Evolutionary conservation across 2,113 vertebrate species (phyloP).

Genomic region (Emydocephalus ijimae): DNA sequence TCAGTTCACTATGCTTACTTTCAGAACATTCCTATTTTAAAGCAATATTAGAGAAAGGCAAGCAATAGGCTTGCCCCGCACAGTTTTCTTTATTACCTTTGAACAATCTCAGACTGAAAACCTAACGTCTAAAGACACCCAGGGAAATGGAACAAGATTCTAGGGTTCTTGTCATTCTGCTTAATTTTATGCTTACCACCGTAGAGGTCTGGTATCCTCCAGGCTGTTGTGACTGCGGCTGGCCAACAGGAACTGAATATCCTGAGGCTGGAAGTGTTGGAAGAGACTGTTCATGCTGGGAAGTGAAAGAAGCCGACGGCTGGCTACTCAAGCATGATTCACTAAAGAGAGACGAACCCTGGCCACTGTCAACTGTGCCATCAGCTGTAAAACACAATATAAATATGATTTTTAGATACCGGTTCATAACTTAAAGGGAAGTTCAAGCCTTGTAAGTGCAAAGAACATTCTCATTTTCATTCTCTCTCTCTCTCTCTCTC

Average conservation of each 20-base stretch:
- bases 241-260: constrained; percentile 65
- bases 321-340: constrained; percentile 83
- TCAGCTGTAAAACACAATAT: constrained; percentile 72
- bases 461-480: neutral
- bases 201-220: constrained; percentile 76
- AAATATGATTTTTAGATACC: neutral
- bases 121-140: neutral
- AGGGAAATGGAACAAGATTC: neutral
- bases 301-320: constrained; percentile 82
- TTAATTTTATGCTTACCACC: constrained; percentile 78
- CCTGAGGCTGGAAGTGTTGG: constrained; percentile 67
- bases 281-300: constrained; percentile 76
- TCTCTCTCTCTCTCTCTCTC: neutral
- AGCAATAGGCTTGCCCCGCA: neutral
- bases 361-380: constrained; percentile 85
- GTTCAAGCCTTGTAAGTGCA: neutral
- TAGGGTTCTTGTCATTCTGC: neutral
- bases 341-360: constrained; percentile 88
- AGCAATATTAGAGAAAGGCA: neutral
- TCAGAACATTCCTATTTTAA: neutral
- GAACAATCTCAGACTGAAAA: neutral
- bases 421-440: neutral
- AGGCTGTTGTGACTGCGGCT: constrained; percentile 70
- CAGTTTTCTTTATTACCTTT: neutral
- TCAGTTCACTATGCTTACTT: neutral